Evolutionary conservation across 2,888 invertebrate species (phyloP).

Genomic region (Apotomis betuletana): DNA sequence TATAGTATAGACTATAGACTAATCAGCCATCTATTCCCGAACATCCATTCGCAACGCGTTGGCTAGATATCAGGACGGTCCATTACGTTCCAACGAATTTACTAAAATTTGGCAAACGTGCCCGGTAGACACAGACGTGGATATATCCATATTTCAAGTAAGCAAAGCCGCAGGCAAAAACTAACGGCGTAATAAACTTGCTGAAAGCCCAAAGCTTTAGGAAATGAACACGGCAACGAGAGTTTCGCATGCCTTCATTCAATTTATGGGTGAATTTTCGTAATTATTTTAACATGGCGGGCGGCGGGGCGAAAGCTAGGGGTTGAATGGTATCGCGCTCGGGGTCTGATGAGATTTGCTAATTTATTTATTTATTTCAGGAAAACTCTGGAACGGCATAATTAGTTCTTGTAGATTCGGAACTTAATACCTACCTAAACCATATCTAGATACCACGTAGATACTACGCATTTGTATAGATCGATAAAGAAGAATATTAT

Average conservation of each 20-base stretch:
- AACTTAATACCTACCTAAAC: too few relatives aligned
- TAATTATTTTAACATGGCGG: constrained; percentile 36
- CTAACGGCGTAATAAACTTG: constrained; percentile 24
- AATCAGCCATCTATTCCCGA: not conserved
- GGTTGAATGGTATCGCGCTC: constrained; percentile 16
- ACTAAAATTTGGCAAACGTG: not conserved
- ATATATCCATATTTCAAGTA: constrained; percentile 3
- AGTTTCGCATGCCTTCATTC: constrained; percentile 34
- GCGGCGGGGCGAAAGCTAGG: constrained; percentile 7
- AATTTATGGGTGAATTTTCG: constrained; percentile 35
- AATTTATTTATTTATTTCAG: not conserved
- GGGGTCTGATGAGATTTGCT: constrained; percentile 21
- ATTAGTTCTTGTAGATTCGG: too few relatives aligned
- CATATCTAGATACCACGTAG: too few relatives aligned
- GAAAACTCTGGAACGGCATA: too few relatives aligned
- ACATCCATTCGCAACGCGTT: not conserved
- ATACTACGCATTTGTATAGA: too few relatives aligned
- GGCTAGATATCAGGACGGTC: not conserved
- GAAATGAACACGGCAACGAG: constrained; percentile 34
- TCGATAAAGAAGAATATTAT: too few relatives aligned
- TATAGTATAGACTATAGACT: too few relatives aligned
- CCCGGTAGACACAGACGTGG: not conserved
- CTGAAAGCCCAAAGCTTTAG: constrained; percentile 21
- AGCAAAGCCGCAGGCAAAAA: constrained; percentile 14
- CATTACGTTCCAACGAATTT: not conserved